Base-by-base conservation (phyloP, 2,113 vertebrate genomes). In the Kryptolebias marmoratus region DNA sequence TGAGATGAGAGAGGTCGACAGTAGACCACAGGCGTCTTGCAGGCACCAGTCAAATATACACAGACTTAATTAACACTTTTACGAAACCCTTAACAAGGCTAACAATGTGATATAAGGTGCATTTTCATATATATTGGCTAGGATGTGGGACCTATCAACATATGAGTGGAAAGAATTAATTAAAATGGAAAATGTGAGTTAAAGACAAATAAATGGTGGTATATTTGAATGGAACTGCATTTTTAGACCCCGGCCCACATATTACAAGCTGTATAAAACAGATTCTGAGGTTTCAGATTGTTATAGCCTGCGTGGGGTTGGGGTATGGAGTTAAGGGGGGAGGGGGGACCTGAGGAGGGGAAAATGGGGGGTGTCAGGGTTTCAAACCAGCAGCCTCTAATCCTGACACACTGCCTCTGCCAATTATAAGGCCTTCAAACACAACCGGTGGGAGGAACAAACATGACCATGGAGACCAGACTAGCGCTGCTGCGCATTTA, bases 401-500 rank as follows among this genome's bases (percentile, higher is more conserved):
- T 94, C 92, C 92, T 89, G 86, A 93, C 93, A 94, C 93, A 79
- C 91, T 93, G 93, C 89, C 87, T 93, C 90, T 89, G 89, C 91
- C 94, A 94, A 94, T 94, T 94, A 93, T 89, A 92, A 91, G 80
- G 73, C 85, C 91, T 93, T 93, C 90, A 94, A 93, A 94, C 92
- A 91, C 84, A 83, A 84, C 89, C 87, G 92, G 90, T 90, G 90
- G 93, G 92, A 93, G 92, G 93, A 93, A 94, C 92, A 92, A 93
- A 93, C 93, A 92, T 93, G 93, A 93, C 93, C 92, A 94, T 86
- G 91, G 91, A 92, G 87, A 91, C 92, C 90, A 90, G 90, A 89
- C 87, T 67, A 89, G 89, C 87, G 85, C 85, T 85, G 87, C 84
- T 91, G 93, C 92, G 90, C 91, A 93, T 94, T 94, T 93, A 94